Evolutionary conservation across 2,888 invertebrate genomes (phyloP).

Genomic region (Noctua comes): DNA sequence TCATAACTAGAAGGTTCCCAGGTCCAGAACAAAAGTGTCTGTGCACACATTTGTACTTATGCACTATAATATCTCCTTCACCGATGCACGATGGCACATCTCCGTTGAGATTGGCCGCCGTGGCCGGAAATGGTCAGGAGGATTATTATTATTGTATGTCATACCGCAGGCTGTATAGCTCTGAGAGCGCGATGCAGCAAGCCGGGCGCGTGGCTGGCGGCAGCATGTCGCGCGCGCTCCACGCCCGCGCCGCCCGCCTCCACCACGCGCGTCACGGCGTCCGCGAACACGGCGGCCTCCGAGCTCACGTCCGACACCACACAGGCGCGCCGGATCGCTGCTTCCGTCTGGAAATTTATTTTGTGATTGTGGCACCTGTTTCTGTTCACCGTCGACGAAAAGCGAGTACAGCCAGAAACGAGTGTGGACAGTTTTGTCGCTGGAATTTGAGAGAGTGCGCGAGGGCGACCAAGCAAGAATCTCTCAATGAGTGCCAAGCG

Average conservation of each 20-base stretch:
- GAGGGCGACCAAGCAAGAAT: background rate
- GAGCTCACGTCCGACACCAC: constrained; percentile 65
- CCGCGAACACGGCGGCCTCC: constrained; percentile 80
- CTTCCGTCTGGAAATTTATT: constrained; percentile 73
- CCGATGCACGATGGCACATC: background rate
- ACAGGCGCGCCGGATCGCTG: constrained; percentile 74
- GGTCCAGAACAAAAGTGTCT: background rate
- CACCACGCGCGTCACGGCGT: constrained; percentile 81
- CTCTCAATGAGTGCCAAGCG: background rate
- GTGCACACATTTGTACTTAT: background rate
- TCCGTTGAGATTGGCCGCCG: background rate
- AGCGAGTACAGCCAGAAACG: background rate
- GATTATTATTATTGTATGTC: background rate
- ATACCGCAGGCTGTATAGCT: constrained; percentile 71
- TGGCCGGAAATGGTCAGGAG: background rate
- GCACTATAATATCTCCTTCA: background rate
- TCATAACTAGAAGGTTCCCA: background rate
- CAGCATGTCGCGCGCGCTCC: constrained; percentile 73
- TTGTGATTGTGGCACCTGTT: background rate
- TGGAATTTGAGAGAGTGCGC: background rate
- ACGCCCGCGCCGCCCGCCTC: constrained; percentile 79
- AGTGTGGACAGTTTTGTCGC: background rate
- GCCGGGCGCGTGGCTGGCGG: constrained; percentile 48
- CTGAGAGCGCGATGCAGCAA: constrained; percentile 69
- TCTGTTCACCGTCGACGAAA: background rate